phyloP scores from a whole-genome alignment of 92 coral and sea anemone genomes.

The Epizoanthus scotinus region DNA sequence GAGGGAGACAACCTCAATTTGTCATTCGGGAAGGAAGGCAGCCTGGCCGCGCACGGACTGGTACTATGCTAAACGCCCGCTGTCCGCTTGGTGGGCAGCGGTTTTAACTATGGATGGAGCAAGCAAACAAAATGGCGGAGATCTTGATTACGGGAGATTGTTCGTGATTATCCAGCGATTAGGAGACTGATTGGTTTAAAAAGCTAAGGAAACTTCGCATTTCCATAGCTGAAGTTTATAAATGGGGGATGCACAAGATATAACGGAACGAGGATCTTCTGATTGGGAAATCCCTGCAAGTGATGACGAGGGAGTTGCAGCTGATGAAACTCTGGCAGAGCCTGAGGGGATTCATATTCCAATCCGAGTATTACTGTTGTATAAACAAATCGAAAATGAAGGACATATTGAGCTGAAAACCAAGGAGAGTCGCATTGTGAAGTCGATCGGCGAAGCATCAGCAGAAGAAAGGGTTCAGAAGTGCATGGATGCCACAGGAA shows the following conservation, averaged over 20 bases:
- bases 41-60: background rate
- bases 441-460: background rate
- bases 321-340: background rate
- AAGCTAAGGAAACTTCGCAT: background rate
- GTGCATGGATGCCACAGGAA: background rate
- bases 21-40: background rate
- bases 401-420: constrained; percentile 28
- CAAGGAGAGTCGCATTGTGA: constrained; percentile 23
- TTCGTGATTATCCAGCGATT: too few relatives aligned
- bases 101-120: background rate
- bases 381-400: constrained; percentile 33
- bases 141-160: background rate
- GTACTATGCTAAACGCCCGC: constrained; percentile 14
- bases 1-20: too few relatives aligned
- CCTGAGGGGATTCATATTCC: constrained; percentile 4
- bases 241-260: constrained; percentile 16
- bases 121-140: constrained; percentile 29
- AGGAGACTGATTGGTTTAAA: too few relatives aligned
- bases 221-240: background rate
- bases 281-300: constrained; percentile 40
- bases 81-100: constrained; percentile 15
- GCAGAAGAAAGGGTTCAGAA: background rate
- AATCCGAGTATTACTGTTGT: constrained; percentile 36
- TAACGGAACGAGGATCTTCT: constrained; percentile 6
- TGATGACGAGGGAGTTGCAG: constrained; percentile 4